Conservation (phyloP, 1,140 invertebrate genomes). For the Brachionus rubens region DNA sequence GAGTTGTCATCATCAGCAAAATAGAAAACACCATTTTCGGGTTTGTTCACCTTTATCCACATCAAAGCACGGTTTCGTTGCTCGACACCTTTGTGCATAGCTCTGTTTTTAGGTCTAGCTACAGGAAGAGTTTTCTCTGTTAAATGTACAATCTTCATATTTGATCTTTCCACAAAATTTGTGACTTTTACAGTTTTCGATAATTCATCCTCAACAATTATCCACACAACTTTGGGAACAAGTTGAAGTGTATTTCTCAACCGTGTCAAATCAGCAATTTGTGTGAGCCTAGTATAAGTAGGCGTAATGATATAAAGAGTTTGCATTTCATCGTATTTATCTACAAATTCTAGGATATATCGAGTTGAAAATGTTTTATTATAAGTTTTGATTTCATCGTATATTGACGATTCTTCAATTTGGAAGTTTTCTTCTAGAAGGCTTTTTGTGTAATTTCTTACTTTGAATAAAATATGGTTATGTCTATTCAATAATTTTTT, state of each 20-base stretch:
- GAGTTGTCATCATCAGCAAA: slow-evolving; percentile 99
- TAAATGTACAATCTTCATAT: slow-evolving; percentile 72
- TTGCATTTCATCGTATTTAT: slow-evolving; percentile 8
- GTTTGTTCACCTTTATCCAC: slow-evolving; percentile 74
- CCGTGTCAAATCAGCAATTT: slow-evolving; percentile 87
- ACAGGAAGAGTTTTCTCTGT: slow-evolving; percentile 71
- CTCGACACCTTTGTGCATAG: slow-evolving; percentile 88
- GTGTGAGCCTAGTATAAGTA: slow-evolving; percentile 75
- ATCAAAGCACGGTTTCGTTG: slow-evolving; percentile 84
- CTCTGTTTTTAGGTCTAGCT: slow-evolving; percentile 67
- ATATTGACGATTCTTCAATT: not conserved
- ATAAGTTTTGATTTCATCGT: not conserved
- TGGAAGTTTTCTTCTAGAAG: not conserved
- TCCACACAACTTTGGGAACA: slow-evolving; percentile 57
- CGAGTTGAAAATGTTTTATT: not conserved
- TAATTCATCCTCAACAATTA: not conserved
- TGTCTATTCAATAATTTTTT: too few species aligned
- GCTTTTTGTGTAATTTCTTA: not conserved
- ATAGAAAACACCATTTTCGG: slow-evolving; percentile 73
- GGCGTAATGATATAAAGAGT: slow-evolving; percentile 73
- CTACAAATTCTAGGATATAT: not conserved
- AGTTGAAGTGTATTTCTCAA: slow-evolving; percentile 79
- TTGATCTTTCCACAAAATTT: slow-evolving; percentile 83
- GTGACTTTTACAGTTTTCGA: slow-evolving; percentile 75
- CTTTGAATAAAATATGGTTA: too few species aligned